Conservation (phyloP, 2,888 invertebrate species). For the Apamea monoglypha region DNA sequence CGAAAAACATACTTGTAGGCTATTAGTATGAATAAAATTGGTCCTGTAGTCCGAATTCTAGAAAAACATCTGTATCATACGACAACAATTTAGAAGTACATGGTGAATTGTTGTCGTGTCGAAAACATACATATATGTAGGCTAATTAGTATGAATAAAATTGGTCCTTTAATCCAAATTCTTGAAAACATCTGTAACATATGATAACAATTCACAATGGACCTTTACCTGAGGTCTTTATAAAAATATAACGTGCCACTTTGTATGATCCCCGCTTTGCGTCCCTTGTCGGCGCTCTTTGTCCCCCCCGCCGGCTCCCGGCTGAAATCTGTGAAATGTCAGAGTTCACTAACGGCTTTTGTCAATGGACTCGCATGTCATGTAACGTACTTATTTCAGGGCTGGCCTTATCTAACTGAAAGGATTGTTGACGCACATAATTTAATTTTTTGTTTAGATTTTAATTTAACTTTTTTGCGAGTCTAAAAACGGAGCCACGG, state of each 20-base stretch:
- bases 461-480: slow-evolving; percentile 16
- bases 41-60: too few species aligned
- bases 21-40: too few species aligned
- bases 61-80: too few species aligned
- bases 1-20: not conserved
- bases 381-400: slow-evolving; percentile 36
- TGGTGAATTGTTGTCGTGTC: too few species aligned
- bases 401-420: not conserved
- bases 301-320: slow-evolving; percentile 28
- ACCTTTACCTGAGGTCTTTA: slow-evolving; percentile 26
- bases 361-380: slow-evolving; percentile 46
- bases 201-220: slow-evolving; percentile 17
- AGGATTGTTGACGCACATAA: slow-evolving; percentile 23
- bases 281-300: slow-evolving; percentile 55
- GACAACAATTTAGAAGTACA: too few species aligned
- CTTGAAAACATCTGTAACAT: slow-evolving; percentile 2
- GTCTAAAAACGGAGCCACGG: not conserved
- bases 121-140: too few species aligned
- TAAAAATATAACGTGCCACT: slow-evolving; percentile 42
- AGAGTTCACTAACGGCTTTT: slow-evolving; percentile 50
- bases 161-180: not conserved
- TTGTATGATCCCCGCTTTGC: slow-evolving; percentile 42
- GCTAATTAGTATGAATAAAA: not conserved
- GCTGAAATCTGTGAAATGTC: slow-evolving; percentile 61
- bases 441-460: slow-evolving; percentile 9